Percentiles rank a stretch among this genome's conserved stretches.
phyloP scores from a whole-genome alignment of 2,797 vertebrate genomes.

The Ara ararauna region DNA sequence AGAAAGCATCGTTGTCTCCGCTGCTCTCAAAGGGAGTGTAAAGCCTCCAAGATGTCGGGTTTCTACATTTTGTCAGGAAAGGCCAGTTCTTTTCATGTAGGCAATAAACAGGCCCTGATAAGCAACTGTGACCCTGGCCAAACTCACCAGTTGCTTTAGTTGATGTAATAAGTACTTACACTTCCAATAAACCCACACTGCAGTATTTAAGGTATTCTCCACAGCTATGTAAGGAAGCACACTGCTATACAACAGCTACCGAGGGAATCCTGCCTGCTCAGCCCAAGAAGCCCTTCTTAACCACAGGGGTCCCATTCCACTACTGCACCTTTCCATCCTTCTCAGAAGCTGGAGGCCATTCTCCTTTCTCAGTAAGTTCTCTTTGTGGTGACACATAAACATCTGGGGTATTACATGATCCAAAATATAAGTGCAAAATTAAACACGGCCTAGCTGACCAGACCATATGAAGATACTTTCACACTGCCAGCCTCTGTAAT shows the following conservation, averaged over 20 bases:
- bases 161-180: not conserved
- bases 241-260: not conserved
- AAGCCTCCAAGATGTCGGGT: not conserved
- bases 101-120: not conserved
- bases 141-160: not conserved
- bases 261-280: not conserved
- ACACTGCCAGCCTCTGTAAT: not conserved
- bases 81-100: not conserved
- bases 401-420: not conserved
- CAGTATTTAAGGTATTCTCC: not conserved
- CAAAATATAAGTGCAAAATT: not conserved
- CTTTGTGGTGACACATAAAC: not conserved
- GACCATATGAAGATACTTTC: not conserved
- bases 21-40: not conserved
- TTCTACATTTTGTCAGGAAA: not conserved
- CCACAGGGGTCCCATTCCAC: not conserved
- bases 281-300: not conserved
- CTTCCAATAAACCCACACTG: not conserved
- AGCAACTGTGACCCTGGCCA: conserved; percentile 24
- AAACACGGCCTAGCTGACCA: not conserved
- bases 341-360: not conserved
- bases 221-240: not conserved
- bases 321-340: not conserved
- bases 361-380: not conserved
- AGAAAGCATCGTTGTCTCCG: not conserved